Evolutionary conservation across 1,140 invertebrate species (phyloP), one percentile per base, ranked within the genome.

Genomic region (Drosophila yakuba): DNA sequence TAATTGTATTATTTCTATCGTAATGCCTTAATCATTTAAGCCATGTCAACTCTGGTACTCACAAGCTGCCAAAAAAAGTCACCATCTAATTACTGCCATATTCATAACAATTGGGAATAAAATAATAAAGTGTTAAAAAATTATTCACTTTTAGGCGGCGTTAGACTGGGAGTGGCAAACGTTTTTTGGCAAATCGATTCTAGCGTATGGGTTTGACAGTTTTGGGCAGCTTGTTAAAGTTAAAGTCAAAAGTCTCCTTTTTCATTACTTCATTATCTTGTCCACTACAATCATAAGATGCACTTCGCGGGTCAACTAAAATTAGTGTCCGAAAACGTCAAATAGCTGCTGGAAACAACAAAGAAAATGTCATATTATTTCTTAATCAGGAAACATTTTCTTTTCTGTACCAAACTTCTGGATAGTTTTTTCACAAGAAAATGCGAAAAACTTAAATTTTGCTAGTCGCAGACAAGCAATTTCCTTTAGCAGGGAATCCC

Each of bases 371-470:
- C 43, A 45, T 17, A 10, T 39, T 12, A 11, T 28, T 32, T 23
- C 2, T 14, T 45, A 14, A n/a, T 44, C 20, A 17, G 23, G 50
- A 64, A 75, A 85, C 41, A 62, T 85, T 54, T 43, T 56, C 57
- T 74, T 39, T 47, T 6, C 39, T 17, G 39, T 14, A 38, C 28
- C 50, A 77, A 82, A 88, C 69, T 82, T 85, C 69, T 17, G 51
- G 73, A 85, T 84, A 78, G 51, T 45, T 78, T 71, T 35, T 41
- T 11, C 15, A 32, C 15, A n/a, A 15, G n/a, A 10, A 8, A 38
- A 32, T 23, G 45, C 14, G 38, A 8, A 71, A 72, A 55, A 55
- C 41, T 55, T 69, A 47, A 68, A 68, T 41, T 38, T 35, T 68
- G 32, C 66, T 45, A 57, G 25, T 32, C 56, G 15, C 20, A 32